Percentiles rank a stretch among this genome's conserved stretches.
Conservation (phyloP, 2,797 vertebrate species). For the Zenarchopterus dispar region DNA sequence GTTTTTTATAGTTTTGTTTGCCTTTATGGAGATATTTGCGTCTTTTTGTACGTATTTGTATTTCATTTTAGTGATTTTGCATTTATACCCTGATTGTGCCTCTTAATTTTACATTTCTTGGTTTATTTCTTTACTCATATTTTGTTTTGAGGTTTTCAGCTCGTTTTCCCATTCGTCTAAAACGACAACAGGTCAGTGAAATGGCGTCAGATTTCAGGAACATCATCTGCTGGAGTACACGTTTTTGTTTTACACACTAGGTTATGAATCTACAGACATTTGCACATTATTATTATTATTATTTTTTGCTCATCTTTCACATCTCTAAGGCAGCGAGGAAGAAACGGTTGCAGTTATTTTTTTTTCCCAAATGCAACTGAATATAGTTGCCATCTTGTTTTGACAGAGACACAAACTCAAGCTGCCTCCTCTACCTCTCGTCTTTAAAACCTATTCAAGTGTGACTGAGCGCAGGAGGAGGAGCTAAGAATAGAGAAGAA, state of each 20-base stretch:
- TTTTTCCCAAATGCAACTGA: conserved; percentile 3
- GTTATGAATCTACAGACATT: too few relatives aligned
- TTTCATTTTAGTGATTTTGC: background rate
- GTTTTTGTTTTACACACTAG: background rate
- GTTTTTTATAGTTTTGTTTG: background rate
- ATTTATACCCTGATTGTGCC: background rate
- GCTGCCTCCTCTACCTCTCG: conserved; percentile 33
- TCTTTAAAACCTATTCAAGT: conserved; percentile 61
- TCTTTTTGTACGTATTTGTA: background rate
- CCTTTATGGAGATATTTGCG: background rate
- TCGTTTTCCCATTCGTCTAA: background rate
- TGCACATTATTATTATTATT: too few relatives aligned
- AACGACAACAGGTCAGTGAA: background rate
- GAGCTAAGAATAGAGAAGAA: conserved; percentile 73
- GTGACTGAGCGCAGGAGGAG: conserved; percentile 69
- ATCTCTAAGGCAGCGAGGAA: too few relatives aligned
- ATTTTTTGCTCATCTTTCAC: too few relatives aligned
- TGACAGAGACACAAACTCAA: conserved; percentile 27
- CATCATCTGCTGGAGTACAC: background rate
- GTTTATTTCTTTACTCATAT: too few relatives aligned
- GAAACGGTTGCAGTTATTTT: background rate
- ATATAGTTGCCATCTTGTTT: conserved; percentile 4
- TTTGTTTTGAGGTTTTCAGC: background rate
- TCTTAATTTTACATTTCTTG: background rate
- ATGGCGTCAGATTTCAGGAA: too few relatives aligned